Conservation (phyloP, 1,140 invertebrate species). For the Penaeus indicus region DNA sequence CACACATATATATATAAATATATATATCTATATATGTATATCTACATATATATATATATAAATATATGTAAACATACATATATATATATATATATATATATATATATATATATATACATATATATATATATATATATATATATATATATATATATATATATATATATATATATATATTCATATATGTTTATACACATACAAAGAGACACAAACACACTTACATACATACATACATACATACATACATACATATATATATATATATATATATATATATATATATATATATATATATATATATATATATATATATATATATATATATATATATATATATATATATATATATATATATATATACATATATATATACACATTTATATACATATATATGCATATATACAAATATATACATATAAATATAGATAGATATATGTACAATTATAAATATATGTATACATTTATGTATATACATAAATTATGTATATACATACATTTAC, state of each 20-base stretch:
- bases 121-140: neutral
- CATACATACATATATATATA: neutral
- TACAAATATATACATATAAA: neutral
- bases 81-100: slow-evolving; percentile 1
- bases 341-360: neutral
- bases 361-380: neutral
- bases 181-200: neutral
- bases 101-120: neutral
- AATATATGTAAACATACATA: neutral
- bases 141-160: neutral
- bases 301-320: neutral
- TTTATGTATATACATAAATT: neutral
- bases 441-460: neutral
- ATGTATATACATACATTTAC: neutral
- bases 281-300: neutral
- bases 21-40: neutral
- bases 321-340: neutral
- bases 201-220: neutral
- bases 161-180: slow-evolving; percentile 7
- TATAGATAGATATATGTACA: neutral
- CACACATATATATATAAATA: neutral
- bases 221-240: neutral
- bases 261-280: neutral
- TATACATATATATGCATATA: neutral
- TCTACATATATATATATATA: neutral